Percentiles rank a stretch among this genome's conserved stretches.
phyloP scores from a whole-genome alignment of 2,797 vertebrate species.

The Platalea minor region DNA sequence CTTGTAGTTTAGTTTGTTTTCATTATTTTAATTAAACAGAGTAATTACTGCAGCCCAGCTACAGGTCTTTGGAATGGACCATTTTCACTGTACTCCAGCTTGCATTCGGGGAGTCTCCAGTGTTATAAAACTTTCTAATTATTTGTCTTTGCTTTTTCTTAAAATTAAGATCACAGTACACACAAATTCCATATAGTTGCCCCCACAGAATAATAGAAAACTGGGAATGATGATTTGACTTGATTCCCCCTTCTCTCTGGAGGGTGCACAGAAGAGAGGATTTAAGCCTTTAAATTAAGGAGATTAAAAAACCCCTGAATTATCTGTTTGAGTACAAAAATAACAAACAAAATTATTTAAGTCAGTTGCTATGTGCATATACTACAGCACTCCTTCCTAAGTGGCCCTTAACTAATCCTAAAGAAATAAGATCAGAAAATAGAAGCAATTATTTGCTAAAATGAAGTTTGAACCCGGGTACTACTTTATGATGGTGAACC shows the following conservation, averaged over 20 bases:
- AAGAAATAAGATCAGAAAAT: neutral
- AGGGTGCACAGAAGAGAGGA: neutral
- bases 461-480: neutral
- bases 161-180: neutral
- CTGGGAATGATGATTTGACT: neutral
- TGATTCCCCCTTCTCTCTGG: neutral
- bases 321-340: neutral
- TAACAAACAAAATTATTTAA: neutral
- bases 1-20: neutral
- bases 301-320: neutral
- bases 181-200: neutral
- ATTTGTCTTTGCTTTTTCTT: neutral
- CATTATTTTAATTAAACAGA: neutral
- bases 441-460: slow-evolving; percentile 10
- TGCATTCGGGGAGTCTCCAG: neutral
- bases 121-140: neutral
- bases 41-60: neutral
- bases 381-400: neutral
- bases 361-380: neutral
- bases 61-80: neutral
- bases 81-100: neutral
- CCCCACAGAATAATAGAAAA: neutral
- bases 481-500: neutral
- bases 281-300: neutral
- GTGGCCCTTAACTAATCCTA: neutral